Evolutionary conservation across 2,888 invertebrate genomes (phyloP).

Genomic region (Rapana venosa): DNA sequence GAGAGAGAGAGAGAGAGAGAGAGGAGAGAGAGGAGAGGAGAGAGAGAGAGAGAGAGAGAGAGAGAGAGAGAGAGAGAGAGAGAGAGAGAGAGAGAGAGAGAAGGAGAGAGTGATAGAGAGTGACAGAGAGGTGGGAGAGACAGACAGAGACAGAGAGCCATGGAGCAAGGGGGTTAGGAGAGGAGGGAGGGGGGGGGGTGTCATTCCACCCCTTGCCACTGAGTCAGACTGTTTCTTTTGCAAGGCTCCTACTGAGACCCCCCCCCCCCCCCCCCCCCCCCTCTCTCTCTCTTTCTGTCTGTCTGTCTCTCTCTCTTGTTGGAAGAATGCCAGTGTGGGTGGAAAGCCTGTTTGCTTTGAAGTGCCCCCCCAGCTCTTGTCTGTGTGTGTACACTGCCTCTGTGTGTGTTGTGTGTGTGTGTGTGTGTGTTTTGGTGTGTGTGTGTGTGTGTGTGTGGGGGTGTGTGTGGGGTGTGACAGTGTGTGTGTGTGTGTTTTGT

Average conservation of each 20-base stretch:
- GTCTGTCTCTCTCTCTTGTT: background rate
- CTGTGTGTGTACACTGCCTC: background rate
- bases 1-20: background rate
- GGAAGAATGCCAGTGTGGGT: background rate
- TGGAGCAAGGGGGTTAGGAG: background rate
- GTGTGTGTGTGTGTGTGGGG: background rate
- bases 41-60: too few relatives aligned
- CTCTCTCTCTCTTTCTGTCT: background rate
- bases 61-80: too few relatives aligned
- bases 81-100: too few relatives aligned
- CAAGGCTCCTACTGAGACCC: background rate
- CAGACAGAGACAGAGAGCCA: background rate
- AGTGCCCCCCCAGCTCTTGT: background rate
- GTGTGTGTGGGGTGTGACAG: background rate
- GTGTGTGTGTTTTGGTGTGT: background rate
- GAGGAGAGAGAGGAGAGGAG: too few relatives aligned
- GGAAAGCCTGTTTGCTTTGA: background rate
- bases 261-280: background rate
- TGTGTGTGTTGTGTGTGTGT: background rate
- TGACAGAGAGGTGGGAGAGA: too few relatives aligned
- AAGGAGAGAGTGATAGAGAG: too few relatives aligned
- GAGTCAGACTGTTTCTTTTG: conserved; percentile 4
- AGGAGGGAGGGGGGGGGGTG: too few relatives aligned
- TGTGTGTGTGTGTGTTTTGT: background rate
- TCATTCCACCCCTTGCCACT: background rate